Evolutionary conservation across 2,113 vertebrate genomes (phyloP), one percentile per base, ranked within the genome.

Genomic region (Heterotis niloticus): DNA sequence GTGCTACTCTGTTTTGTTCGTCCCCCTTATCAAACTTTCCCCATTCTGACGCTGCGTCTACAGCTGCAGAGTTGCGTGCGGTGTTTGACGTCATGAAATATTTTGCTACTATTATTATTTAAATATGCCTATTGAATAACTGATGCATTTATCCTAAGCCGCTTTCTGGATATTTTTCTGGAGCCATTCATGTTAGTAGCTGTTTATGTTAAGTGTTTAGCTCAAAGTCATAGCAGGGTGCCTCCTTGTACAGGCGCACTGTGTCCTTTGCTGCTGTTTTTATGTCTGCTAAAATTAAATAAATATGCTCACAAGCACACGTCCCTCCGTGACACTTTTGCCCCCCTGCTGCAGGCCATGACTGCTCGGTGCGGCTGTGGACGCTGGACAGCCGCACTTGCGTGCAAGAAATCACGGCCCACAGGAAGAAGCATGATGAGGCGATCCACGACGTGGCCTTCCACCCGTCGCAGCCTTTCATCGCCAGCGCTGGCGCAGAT

Each of bases 291-390:
- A 4, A 4, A 44, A 44, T 44, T n/a, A 44, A 44, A 44, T 44
- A 44, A 44, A 44, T 44, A 44, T 44, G 2, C 34, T 44, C 34
- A 44, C 34, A 44, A 44, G 7, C 7, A 44, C 34, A 44, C 7
- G 34, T 7, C 34, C 34, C 7, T 7, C 34, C 7, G 34, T 24
- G 66, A 68, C n/a, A 20, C 54, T 1, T 17, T 13, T 3, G n/a
- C 1, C 68, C 18, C 54, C 83, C 81, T 69, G 78, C 65, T 59
- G 0, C 86, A 96, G 96, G 96, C 84, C 96, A 97, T 0, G 96
- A 97, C 90, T 97, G 96, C 88, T 97, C 96, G 0, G 93, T 97
- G 86, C 95, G 96, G 18, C 90, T 96, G 51, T 97, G 96, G 96
- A 96, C 95, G 91, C 90, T 97, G 81, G 95, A 94, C 84, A 96